Evolutionary conservation across 2,797 vertebrate genomes (phyloP), one percentile per base, ranked within the genome.

Genomic region (Chlorospingus semifuscus): DNA sequence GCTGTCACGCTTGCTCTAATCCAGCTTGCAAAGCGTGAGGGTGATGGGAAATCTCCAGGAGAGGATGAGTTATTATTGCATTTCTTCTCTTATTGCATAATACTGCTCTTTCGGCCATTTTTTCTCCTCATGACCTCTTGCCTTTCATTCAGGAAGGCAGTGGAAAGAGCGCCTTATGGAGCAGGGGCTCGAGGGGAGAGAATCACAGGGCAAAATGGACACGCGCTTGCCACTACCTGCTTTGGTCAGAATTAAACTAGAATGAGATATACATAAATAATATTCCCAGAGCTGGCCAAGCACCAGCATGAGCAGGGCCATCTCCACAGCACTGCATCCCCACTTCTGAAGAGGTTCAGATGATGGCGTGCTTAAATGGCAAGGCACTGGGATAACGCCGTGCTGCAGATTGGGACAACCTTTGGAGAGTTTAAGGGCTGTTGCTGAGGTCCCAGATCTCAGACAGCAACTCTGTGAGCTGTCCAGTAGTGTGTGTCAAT

Each of bases 61-160:
- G 81, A 87, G 70, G 77, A 92, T 44, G 69, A 87, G 60, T 88
- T 94, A 61, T 91, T 75, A 64, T 71, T 66, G 53, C 72, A 74
- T 92, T 89, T 80, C 82, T 83, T 90, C 68, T 84, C 59, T 89
- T 91, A 66, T 93, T 95, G 86, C 90, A 95, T 95, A 96, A 93
- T 88, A 39, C 77, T 42, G 47, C 63, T 93, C 87, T 76, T 84
- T 78, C 69, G 34, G 88, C 91, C 92, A 39, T 96, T 80, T 76
- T 92, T 92, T 47, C 7, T 42, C 32, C 46, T 66, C 34, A 27
- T 95, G 94, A 97, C 95, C 91, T 83, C 90, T 61, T 76, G 64
- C 47, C 32, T 90, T 90, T 92, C 84, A 27, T 56, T 44, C 21
- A 30, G 74, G 50, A 49, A 75, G 61, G 29, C 32, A n/a, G 55